Evolutionary conservation across 2,113 vertebrate species (phyloP).

Genomic region (Phalacrocorax carbo): DNA sequence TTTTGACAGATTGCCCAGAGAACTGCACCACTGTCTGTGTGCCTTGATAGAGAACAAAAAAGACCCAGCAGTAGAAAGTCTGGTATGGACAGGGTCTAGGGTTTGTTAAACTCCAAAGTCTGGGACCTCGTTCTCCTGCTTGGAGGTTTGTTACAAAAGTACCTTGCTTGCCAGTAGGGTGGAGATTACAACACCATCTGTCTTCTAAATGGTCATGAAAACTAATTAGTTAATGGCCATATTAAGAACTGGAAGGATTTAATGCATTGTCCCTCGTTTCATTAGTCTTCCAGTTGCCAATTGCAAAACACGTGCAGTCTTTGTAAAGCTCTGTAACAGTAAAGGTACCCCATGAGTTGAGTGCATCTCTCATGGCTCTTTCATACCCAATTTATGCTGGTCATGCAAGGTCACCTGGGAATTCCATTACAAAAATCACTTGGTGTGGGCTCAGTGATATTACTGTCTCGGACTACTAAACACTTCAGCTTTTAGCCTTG

Average conservation of each 20-base stretch:
- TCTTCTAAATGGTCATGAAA: neutral
- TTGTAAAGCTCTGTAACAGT: neutral
- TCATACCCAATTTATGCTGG: neutral
- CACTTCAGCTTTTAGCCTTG: neutral
- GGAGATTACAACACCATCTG: neutral
- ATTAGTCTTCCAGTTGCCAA: neutral
- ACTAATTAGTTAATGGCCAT: neutral
- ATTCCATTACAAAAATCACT: neutral
- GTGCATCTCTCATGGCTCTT: neutral
- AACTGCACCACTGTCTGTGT: neutral
- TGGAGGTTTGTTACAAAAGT: neutral
- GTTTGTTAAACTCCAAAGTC: neutral
- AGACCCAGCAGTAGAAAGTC: too few relatives aligned
- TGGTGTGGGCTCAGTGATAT: neutral
- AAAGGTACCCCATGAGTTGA: neutral
- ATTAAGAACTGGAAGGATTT: neutral
- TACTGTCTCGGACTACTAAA: neutral
- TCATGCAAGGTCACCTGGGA: neutral
- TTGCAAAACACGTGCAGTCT: neutral
- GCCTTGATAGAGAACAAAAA: neutral
- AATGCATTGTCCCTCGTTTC: neutral
- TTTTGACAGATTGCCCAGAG: neutral
- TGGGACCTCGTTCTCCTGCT: neutral
- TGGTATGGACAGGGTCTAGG: neutral
- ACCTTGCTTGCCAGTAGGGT: neutral